Evolutionary conservation across 2,888 invertebrate genomes (phyloP).

Genomic region (Caenorhabditis wallacei): DNA sequence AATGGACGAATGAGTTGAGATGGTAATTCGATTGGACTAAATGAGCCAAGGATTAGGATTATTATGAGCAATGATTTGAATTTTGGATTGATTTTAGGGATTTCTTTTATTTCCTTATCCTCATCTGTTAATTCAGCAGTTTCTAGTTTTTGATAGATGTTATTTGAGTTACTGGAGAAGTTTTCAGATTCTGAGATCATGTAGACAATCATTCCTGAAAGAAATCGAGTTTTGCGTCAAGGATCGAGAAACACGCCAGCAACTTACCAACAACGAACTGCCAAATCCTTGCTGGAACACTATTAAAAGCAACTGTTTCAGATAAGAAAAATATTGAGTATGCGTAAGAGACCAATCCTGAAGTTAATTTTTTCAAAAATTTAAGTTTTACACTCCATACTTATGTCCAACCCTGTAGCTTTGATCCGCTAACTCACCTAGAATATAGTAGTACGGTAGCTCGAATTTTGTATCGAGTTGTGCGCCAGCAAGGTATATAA

Average conservation of each 20-base stretch:
- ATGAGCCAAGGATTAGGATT: too few species aligned
- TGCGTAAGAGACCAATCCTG: not conserved
- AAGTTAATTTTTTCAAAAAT: too few species aligned
- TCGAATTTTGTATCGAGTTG: not conserved
- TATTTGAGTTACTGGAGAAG: not conserved
- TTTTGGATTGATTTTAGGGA: not conserved
- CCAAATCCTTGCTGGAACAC: conserved; percentile 47
- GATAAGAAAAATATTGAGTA: conserved; percentile 18
- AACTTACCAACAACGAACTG: conserved; percentile 33
- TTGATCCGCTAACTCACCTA: too few species aligned
- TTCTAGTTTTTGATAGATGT: not conserved
- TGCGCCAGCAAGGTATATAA: conserved; percentile 14
- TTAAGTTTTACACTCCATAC: not conserved
- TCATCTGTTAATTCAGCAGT: not conserved
- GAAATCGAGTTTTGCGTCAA: not conserved
- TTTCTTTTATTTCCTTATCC: not conserved
- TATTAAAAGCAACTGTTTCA: conserved; percentile 27
- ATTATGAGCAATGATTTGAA: not conserved
- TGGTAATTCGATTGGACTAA: too few species aligned
- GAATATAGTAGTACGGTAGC: not conserved
- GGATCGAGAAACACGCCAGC: not conserved
- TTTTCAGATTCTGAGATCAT: not conserved
- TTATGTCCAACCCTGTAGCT: too few species aligned
- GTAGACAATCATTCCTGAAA: conserved; percentile 5
- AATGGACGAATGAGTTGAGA: not conserved